Conservation (phyloP, 1,140 invertebrate genomes). For the Copidosoma floridanum region DNA sequence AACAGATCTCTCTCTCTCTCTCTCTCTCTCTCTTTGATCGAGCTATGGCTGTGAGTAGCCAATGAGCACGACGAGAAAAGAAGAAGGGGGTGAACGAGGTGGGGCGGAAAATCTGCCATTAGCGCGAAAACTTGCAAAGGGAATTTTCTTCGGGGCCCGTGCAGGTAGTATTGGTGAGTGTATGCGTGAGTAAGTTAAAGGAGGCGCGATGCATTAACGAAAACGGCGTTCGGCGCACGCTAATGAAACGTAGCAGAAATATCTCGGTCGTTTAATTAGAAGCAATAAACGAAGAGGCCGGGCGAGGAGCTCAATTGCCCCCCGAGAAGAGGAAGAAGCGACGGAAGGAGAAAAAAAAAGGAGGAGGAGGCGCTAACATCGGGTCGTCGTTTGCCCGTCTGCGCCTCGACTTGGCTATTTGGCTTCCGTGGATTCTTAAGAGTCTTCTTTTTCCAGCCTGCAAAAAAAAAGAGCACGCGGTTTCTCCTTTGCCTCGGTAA, state of each 20-base stretch:
- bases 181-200: slow-evolving; percentile 2
- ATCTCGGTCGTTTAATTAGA: slow-evolving; percentile 56
- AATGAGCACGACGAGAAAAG: no score
- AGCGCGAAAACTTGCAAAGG: background rate
- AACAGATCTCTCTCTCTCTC: no score
- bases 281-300: slow-evolving; percentile 55
- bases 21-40: no score
- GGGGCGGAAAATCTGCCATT: background rate
- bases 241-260: slow-evolving; percentile 56
- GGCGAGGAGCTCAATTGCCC: slow-evolving; percentile 54
- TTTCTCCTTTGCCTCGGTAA: no score
- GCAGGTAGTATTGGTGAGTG: background rate
- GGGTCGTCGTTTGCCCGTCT: background rate
- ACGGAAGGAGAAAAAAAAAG: background rate
- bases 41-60: no score
- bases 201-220: slow-evolving; percentile 38
- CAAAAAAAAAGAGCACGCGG: background rate
- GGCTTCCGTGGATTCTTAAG: background rate
- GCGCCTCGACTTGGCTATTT: background rate
- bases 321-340: background rate
- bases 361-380: background rate
- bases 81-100: no score
- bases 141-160: background rate
- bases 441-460: background rate
- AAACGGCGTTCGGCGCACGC: slow-evolving; percentile 39